Conservation (phyloP, 2,113 vertebrate species). For the Brachypteracias leptosomus region DNA sequence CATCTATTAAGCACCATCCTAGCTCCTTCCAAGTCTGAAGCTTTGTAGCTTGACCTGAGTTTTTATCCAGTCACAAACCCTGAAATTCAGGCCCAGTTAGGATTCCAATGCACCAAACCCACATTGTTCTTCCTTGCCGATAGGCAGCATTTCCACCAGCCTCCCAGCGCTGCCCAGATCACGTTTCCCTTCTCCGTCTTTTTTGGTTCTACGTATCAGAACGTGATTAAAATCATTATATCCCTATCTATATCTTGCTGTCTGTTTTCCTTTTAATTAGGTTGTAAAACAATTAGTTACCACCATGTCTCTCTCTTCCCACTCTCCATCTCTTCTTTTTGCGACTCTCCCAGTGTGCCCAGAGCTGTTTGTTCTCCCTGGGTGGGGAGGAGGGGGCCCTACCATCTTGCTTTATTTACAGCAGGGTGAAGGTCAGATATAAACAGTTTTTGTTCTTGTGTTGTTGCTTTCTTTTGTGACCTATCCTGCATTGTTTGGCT, state of each 20-base stretch:
- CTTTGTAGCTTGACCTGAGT: not conserved
- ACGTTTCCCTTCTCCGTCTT: not conserved
- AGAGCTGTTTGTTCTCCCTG: slow-evolving; percentile 73
- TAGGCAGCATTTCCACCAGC: not conserved
- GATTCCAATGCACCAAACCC: not conserved
- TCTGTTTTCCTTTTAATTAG: slow-evolving; percentile 80
- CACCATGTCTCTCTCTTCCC: slow-evolving; percentile 63
- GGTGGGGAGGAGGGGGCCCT: slow-evolving; percentile 49
- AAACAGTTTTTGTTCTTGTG: slow-evolving; percentile 75
- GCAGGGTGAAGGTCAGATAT: slow-evolving; percentile 79
- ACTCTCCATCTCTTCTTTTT: not conserved
- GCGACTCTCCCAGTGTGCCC: slow-evolving; percentile 43
- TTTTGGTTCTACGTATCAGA: not conserved
- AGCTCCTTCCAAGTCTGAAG: not conserved
- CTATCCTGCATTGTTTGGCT: slow-evolving; percentile 78
- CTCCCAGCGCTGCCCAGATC: not conserved
- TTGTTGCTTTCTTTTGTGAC: slow-evolving; percentile 75
- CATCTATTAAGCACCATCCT: not conserved
- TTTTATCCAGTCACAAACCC: not conserved
- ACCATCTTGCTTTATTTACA: slow-evolving; percentile 71
- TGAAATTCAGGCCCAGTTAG: not conserved
- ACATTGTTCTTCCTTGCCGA: rapidly evolving
- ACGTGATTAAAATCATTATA: slow-evolving; percentile 68
- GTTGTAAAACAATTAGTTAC: slow-evolving; percentile 83
- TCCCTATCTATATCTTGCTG: slow-evolving; percentile 70